A percentile compares a stretch with the other conserved stretches of the same genome.
Evolutionary conservation across 2,888 invertebrate genomes (phyloP).

Genomic region (Apodemia duryi): DNA sequence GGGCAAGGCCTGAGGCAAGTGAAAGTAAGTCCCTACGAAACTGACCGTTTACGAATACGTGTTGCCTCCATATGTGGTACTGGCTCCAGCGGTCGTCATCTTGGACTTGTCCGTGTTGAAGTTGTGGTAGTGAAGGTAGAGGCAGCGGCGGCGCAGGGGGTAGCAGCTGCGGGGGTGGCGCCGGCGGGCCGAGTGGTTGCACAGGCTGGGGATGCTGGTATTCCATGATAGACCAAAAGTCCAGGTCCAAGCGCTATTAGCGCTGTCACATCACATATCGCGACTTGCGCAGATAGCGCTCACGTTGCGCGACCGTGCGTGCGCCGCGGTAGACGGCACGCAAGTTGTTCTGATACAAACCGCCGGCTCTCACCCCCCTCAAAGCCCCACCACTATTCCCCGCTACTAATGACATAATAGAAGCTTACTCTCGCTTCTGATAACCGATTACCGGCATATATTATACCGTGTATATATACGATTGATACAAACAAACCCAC

Average conservation of each 20-base stretch:
- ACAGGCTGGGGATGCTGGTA: conserved; percentile 67
- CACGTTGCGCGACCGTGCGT: conserved; percentile 51
- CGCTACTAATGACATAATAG: conserved; percentile 44
- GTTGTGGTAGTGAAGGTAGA: conserved; percentile 82
- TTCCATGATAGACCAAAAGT: conserved; percentile 54
- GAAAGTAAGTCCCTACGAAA: conserved; percentile 41
- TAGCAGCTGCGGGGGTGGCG: conserved; percentile 82
- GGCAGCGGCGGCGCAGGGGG: conserved; percentile 79
- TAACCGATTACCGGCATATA: conserved; percentile 49
- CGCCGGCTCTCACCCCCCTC: conserved; percentile 29
- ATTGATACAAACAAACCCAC: conserved; percentile 28
- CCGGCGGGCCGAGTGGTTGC: conserved; percentile 81
- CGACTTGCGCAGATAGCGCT: conserved; percentile 48
- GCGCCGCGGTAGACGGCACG: conserved; percentile 46
- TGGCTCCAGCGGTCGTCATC: conserved; percentile 85
- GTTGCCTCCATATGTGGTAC: conserved; percentile 89
- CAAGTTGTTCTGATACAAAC: conserved; percentile 35
- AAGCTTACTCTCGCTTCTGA: conserved; percentile 57
- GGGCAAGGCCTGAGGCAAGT: conserved; percentile 31
- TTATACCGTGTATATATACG: conserved; percentile 45
- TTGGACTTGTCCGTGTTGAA: conserved; percentile 81
- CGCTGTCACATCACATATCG: conserved; percentile 57
- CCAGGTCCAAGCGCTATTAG: conserved; percentile 36
- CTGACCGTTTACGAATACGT: conserved; percentile 89
- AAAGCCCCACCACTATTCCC: conserved; percentile 36